Evolutionary conservation across 2,113 vertebrate genomes (phyloP).

Genomic region (Calyptommatus sinebrachiatus): DNA sequence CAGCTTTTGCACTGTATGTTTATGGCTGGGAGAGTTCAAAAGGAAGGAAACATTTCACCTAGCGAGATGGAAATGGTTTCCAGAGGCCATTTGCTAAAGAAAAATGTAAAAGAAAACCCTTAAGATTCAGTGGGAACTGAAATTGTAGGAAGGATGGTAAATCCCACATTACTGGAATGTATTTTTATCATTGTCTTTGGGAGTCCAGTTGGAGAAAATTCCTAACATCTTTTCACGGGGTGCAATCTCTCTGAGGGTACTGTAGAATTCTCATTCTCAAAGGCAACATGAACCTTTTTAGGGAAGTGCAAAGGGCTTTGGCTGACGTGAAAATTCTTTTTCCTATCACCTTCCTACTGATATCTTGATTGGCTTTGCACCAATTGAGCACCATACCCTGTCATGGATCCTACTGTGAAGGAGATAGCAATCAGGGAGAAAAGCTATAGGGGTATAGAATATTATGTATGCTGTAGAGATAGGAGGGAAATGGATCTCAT

Average conservation of each 20-base stretch:
- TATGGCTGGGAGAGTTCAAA: too few relatives aligned
- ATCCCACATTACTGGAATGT: too few relatives aligned
- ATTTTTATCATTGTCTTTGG: background rate
- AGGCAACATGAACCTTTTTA: background rate
- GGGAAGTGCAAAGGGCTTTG: background rate
- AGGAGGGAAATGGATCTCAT: too few relatives aligned
- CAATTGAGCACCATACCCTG: background rate
- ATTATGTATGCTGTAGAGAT: too few relatives aligned
- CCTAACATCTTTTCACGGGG: background rate
- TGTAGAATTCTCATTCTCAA: background rate
- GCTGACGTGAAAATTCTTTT: background rate
- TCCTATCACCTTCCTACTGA: background rate
- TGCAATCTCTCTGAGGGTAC: background rate
- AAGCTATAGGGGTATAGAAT: too few relatives aligned
- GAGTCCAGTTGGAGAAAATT: background rate
- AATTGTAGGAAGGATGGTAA: too few relatives aligned
- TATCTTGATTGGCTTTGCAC: background rate
- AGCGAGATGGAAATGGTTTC: too few relatives aligned
- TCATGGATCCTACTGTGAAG: background rate
- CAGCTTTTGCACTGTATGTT: too few relatives aligned
- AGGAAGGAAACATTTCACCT: too few relatives aligned
- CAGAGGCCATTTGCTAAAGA: too few relatives aligned
- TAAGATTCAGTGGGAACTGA: too few relatives aligned
- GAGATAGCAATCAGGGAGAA: background rate
- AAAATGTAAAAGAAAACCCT: too few relatives aligned